Conservation (phyloP, 1,140 invertebrate genomes). For the Ostrea edulis region DNA sequence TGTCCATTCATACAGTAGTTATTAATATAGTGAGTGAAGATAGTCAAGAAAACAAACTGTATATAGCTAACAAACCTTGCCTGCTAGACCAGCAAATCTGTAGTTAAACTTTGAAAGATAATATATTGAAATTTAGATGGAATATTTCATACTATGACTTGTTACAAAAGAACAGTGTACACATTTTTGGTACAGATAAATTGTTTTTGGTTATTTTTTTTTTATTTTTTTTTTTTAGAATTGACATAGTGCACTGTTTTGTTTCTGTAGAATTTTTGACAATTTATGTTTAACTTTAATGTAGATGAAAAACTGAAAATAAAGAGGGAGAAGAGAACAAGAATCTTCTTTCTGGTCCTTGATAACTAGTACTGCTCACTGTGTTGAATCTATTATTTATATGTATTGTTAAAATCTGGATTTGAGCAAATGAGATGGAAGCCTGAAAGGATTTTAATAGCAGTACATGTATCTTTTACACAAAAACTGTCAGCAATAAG, state of each 20-base stretch:
- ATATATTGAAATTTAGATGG: not conserved
- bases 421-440: not conserved
- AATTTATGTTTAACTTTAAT: not conserved
- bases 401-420: not conserved
- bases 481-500: not conserved
- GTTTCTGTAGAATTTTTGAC: not conserved
- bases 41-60: not conserved
- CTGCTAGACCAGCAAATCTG: not conserved
- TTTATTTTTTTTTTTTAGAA: not conserved
- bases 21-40: constrained; percentile 10
- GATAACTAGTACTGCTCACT: not conserved
- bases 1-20: not conserved
- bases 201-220: not conserved
- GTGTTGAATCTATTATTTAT: not conserved
- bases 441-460: not conserved
- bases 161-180: not conserved
- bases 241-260: constrained; percentile 5
- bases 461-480: not conserved
- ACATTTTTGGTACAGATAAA: not conserved
- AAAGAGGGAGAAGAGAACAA: not conserved
- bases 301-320: not conserved
- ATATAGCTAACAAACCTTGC: not conserved
- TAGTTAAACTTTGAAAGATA: not conserved
- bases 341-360: no score
- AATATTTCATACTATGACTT: not conserved